A percentile compares a stretch with the other conserved stretches of the same genome.
These are phyloP conservation scores for Rambutsinella grinnellia DNA, from an alignment of 2,888 invertebrate species.

Conservation along the genomic window DNA sequence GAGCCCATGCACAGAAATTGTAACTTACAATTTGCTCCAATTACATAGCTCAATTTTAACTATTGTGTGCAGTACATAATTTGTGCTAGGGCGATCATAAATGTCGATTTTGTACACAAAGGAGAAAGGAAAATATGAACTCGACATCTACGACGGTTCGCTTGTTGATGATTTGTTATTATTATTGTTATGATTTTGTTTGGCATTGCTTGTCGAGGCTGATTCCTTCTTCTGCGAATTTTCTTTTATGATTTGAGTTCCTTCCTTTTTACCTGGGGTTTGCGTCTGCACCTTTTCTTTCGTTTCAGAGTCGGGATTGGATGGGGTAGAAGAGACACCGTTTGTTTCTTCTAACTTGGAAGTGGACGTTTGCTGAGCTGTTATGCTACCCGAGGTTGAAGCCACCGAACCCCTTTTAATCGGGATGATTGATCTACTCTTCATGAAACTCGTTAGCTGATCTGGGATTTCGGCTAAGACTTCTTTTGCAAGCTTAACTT, in stretches of 20 bases:
- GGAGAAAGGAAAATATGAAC: too few relatives aligned
- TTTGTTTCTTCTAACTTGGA: too few relatives aligned
- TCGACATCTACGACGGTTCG: too few relatives aligned
- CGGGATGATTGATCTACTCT: constrained; percentile 70
- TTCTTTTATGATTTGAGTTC: not conserved
- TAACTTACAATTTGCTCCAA: not conserved
- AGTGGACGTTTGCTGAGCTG: constrained; percentile 1
- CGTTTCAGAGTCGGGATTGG: constrained; percentile 10
- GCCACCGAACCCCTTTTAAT: constrained; percentile 40
- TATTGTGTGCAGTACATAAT: too few relatives aligned
- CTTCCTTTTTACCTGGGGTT: constrained; percentile 3
- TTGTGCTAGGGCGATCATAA: too few relatives aligned
- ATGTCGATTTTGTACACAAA: too few relatives aligned
- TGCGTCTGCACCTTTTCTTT: not conserved
- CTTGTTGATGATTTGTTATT: constrained; percentile 11
- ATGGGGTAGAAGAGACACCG: not conserved
- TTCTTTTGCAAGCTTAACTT: constrained; percentile 71
- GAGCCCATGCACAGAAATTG: not conserved
- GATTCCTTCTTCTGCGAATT: not conserved
- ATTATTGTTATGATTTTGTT: constrained; percentile 35
- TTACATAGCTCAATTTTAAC: not conserved
- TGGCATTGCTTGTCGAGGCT: constrained; percentile 6
- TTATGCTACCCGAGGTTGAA: not conserved
- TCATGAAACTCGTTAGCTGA: constrained; percentile 72
- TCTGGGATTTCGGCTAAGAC: constrained; percentile 74